Evolutionary conservation across 2,888 invertebrate species (phyloP).

Genomic region (Nemapogon koenigi): DNA sequence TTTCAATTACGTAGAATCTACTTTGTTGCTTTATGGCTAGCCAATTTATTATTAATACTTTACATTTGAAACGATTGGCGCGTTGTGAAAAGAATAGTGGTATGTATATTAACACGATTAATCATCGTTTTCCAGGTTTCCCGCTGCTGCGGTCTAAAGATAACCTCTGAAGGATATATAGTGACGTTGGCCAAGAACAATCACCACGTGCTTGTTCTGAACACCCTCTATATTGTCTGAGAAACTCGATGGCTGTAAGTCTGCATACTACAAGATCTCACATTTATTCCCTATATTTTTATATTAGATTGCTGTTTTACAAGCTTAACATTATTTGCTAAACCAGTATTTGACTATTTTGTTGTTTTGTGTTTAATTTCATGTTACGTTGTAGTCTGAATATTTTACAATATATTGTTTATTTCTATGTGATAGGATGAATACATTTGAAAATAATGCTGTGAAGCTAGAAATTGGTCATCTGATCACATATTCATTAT

Average conservation of each 20-base stretch:
- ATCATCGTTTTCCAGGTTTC: constrained; percentile 77
- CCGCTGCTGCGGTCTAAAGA: constrained; percentile 96
- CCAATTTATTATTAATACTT: no score
- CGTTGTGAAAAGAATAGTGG: no score
- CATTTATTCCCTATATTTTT: constrained; percentile 62
- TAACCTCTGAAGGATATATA: constrained; percentile 95
- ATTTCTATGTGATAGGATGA: constrained; percentile 8
- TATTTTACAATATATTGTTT: constrained; percentile 27
- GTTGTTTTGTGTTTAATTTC: constrained; percentile 57
- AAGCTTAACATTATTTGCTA: constrained; percentile 62
- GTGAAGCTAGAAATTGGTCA: neutral
- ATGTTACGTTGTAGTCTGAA: constrained; percentile 45
- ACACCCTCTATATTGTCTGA: constrained; percentile 92
- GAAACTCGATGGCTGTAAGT: constrained; percentile 66
- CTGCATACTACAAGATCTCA: constrained; percentile 66
- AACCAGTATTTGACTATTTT: constrained; percentile 62
- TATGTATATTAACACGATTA: no score
- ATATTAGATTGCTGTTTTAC: constrained; percentile 63
- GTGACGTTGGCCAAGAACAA: constrained; percentile 98
- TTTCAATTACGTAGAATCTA: no score
- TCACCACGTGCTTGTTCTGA: constrained; percentile 96
- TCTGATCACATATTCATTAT: constrained; percentile 6
- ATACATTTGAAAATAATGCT: neutral
- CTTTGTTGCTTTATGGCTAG: no score
- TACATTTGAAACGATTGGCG: no score